Evolutionary conservation across 1,140 invertebrate species (phyloP).

Genomic region (Caenorhabditis inopinata): DNA sequence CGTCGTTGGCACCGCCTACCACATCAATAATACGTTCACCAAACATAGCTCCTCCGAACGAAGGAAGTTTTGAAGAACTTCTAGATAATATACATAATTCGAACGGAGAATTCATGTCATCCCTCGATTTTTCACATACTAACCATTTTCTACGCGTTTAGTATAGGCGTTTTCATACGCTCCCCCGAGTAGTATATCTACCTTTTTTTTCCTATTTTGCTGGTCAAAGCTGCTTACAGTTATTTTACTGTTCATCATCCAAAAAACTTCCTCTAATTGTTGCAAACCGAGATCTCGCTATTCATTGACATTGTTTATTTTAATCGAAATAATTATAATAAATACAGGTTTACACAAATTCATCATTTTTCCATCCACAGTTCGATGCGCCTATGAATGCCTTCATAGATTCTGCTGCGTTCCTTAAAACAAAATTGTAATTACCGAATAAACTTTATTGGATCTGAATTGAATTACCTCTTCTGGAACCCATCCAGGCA

Average conservation of each 20-base stretch:
- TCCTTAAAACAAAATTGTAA: background rate
- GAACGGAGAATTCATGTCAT: background rate
- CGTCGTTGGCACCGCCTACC: background rate
- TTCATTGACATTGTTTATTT: background rate
- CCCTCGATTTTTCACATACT: slow-evolving; percentile 10
- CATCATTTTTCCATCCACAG: background rate
- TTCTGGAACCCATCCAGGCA: background rate
- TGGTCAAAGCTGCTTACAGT: background rate
- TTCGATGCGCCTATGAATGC: background rate
- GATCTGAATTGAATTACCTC: background rate
- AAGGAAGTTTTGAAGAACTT: background rate
- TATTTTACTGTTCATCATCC: background rate
- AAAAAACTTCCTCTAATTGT: background rate
- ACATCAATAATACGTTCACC: background rate
- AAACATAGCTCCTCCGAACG: background rate
- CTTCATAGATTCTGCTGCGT: background rate
- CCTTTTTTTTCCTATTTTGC: background rate
- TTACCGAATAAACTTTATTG: background rate
- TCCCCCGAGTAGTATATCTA: background rate
- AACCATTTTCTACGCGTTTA: slow-evolving; percentile 26
- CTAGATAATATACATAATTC: background rate
- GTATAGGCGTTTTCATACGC: background rate
- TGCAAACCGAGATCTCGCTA: background rate
- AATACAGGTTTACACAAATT: background rate
- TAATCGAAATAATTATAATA: background rate